A percentile compares a stretch with the other conserved stretches of the same genome.
Conservation (phyloP, 2,113 vertebrate genomes). For the Guaruba guarouba region DNA sequence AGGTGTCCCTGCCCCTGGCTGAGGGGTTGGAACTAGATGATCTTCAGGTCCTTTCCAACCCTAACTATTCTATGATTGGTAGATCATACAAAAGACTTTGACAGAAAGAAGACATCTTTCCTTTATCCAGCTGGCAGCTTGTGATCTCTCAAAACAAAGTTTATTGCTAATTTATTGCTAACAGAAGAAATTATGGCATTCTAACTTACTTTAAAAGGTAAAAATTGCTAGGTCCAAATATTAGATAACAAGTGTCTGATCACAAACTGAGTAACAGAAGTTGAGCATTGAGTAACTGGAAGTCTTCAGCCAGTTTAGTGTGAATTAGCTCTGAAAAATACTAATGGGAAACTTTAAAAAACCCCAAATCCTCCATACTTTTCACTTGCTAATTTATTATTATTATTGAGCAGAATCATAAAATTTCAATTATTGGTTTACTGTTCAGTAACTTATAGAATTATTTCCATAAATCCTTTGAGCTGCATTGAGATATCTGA, state of each 20-base stretch:
- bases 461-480: conserved; percentile 38
- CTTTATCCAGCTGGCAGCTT: background rate
- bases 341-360: conserved; percentile 32
- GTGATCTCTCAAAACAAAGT: background rate
- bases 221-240: background rate
- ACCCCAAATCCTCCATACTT: background rate
- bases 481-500: background rate
- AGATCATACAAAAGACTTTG: background rate
- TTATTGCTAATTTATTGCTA: background rate
- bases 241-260: background rate
- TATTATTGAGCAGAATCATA: background rate
- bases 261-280: background rate
- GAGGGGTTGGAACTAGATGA: too few relatives aligned
- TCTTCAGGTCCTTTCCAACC: too few relatives aligned
- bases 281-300: conserved; percentile 12
- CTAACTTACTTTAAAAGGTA: background rate
- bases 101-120: background rate
- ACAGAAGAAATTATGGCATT: background rate
- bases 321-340: conserved; percentile 19
- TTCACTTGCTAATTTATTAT: conserved; percentile 3
- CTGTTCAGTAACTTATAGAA: background rate
- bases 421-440: conserved; percentile 4
- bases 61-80: background rate
- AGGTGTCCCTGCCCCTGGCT: too few relatives aligned
- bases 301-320: background rate